These are phyloP conservation scores for Felis catus DNA, from an alignment of 2,113 vertebrate genomes.

Conservation along the genomic window F.catus_Fca126_mat1.0 CM031421.1:67780001-67780500, in stretches of 20 bases:
- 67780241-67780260: slow-evolving; percentile 5
- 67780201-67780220: slow-evolving; percentile 13
- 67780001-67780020: not conserved
- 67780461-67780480: not conserved
- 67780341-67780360: not conserved
- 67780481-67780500: not conserved
- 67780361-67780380: not conserved
- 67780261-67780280: not conserved
- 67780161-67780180: not conserved
- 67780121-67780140: slow-evolving; percentile 13
- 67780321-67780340: not conserved
- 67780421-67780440: not conserved
- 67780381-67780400: not conserved
- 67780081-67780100: not conserved
- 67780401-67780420: not conserved
- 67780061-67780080: not conserved
- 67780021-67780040: not conserved
- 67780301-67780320: not conserved
- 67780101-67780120: not conserved
- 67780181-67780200: slow-evolving; percentile 23
- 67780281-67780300: not conserved
- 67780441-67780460: not conserved
- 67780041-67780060: not conserved
- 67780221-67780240: slow-evolving; percentile 40
- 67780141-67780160: slow-evolving; percentile 31